A percentile compares a stretch with the other conserved stretches of the same genome.
phyloP scores from a whole-genome alignment of 2,113 vertebrate genomes.

The Brachypodius melanocephalos region DNA sequence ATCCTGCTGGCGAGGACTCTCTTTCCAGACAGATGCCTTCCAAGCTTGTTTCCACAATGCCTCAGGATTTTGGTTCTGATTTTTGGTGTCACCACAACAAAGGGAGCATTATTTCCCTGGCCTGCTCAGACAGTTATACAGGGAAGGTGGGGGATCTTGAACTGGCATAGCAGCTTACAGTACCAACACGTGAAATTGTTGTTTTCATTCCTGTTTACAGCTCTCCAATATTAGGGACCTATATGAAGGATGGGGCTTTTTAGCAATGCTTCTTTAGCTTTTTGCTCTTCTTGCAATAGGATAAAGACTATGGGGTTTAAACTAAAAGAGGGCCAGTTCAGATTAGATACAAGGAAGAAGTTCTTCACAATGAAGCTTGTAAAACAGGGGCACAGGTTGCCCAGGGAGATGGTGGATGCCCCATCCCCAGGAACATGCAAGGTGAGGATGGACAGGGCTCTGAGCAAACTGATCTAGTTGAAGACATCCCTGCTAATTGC shows the following conservation, averaged over 20 bases:
- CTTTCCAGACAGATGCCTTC: background rate
- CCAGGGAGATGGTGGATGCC: no score
- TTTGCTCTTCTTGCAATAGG: background rate
- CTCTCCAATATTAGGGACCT: background rate
- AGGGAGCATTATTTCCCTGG: background rate
- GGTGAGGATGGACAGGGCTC: background rate
- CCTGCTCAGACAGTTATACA: background rate
- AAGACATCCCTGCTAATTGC: background rate
- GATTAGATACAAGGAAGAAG: background rate
- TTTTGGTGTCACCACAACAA: background rate
- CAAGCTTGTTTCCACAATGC: background rate
- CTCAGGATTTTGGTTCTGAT: background rate
- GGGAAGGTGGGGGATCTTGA: background rate
- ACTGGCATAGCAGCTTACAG: background rate
- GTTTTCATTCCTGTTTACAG: background rate
- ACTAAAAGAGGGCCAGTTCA: background rate
- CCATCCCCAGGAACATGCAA: background rate
- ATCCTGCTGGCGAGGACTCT: background rate
- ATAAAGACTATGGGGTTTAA: background rate
- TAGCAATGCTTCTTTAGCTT: background rate
- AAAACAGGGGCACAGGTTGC: background rate
- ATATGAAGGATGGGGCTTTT: background rate
- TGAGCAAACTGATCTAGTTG: background rate
- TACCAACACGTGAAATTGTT: background rate
- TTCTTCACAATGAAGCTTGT: background rate